Evolutionary conservation across 2,797 vertebrate species (phyloP), one percentile per base, ranked within the genome.

Genomic region (Cyprinodon diabolis): DNA sequence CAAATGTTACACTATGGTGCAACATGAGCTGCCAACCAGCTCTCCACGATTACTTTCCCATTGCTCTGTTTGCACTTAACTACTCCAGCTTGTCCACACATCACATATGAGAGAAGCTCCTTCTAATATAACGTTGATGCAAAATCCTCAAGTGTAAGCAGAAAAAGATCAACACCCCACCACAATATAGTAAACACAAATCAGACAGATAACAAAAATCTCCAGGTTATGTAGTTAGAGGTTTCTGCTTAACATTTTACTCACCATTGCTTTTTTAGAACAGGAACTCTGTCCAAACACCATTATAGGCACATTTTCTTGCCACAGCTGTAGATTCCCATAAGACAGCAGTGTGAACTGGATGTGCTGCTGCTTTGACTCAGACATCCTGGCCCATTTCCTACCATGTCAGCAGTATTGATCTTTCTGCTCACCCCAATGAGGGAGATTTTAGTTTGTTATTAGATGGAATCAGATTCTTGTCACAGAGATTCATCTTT

Each of bases 361-460:
- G 77, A 82, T 81, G 68, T 81, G 83, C 75, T 77, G 69, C 75
- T 79, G 80, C 77, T 77, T 82, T 82, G 77, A 86, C 82, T 87
- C 82, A 75, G 57, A 85, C 81, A 86, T 93, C 83, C 72, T 84
- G 82, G 89, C 85, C 87, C 79, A 87, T 91, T 91, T 93, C 87
- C 87, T 76, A 83, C 82, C 82, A 86, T 83, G 83, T 91, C 92
- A 86, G 84, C 86, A 84, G 77, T 90, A 92, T 91, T 78, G 91
- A 92, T 91, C 81, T 80, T 35, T 63, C 83, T 83, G 87, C 77
- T 89, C 77, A 75, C 57, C 57, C 78, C 84, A 76, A 71, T 91
- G 74, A 88, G 82, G 60, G 77, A 74, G 76, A 83, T 81, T 88
- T 85, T 77, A 86, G 80, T 80, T 79, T 80, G 72, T 87, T 85